Conservation (phyloP, 1,140 invertebrate genomes). For the Atopsyche davidsoni region DNA sequence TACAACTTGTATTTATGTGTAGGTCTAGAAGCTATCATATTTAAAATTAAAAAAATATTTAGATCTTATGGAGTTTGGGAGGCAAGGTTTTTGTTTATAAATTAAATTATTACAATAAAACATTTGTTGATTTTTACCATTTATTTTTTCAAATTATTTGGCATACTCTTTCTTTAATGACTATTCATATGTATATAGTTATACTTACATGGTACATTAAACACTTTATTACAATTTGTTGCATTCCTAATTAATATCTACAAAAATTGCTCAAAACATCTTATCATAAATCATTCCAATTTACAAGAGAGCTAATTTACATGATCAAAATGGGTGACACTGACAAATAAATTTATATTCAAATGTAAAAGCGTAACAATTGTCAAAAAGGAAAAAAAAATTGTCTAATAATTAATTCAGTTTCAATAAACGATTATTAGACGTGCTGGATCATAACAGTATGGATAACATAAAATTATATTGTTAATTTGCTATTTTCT, state of each 20-base stretch:
- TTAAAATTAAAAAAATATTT: too few species aligned
- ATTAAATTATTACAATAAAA: too few species aligned
- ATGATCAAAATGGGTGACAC: not conserved
- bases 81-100: too few species aligned
- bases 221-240: constrained; percentile 15
- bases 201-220: constrained; percentile 21
- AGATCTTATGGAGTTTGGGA: too few species aligned
- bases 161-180: constrained; percentile 15
- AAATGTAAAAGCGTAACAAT: not conserved
- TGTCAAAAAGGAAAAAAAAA: not conserved
- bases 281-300: not conserved
- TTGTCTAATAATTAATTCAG: not conserved
- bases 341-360: not conserved
- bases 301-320: not conserved
- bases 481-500: not conserved
- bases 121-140: too few species aligned
- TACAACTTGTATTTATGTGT: too few species aligned
- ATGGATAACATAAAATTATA: not conserved
- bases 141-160: constrained; percentile 18
- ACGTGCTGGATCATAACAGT: not conserved
- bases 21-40: too few species aligned
- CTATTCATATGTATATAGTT: constrained; percentile 8
- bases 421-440: not conserved
- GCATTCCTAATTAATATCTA: constrained; percentile 13
- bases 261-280: constrained; percentile 14